Evolutionary conservation across 2,797 vertebrate genomes (phyloP), one percentile per base, ranked within the genome.

Genomic region (Phataginus tetradactyla): DNA sequence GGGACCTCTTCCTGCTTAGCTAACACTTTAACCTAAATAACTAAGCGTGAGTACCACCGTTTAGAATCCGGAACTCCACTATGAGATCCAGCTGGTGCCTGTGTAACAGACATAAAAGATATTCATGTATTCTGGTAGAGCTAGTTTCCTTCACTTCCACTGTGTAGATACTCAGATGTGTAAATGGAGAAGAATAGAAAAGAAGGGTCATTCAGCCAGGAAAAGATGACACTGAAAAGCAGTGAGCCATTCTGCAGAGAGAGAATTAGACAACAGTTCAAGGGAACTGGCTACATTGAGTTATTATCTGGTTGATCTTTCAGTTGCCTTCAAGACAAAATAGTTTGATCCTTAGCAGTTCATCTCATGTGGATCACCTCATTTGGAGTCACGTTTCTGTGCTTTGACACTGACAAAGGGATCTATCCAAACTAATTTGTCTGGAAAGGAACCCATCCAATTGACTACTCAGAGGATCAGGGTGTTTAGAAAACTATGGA

Each of bases 281-380:
- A 49, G 55, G 32, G 15, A 90, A 29, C 10, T 25, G 32, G 34
- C 20, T 72, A 39, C 29, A 29, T 77, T 69, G 74, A 90, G 27
- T 93, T 45, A 93, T 66, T 37, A 69, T 32, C 15, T 34, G n/a
- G 45, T 63, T 86, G 45, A 75, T 95, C 18, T 83, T 90, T 42
- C 63, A 69, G 77, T 59, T 90, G 68, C 63, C 39, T 85, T 95
- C 72, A 90, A 23, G 86, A 61, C 74, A 95, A 91, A 34, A 45
- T 1, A 7, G 21, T 39, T 74, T 66, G 45, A 57, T 71, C 53
- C 64, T 27, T 13, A 71, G 20, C 10, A 55, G 53, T 72, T 71
- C 32, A 15, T 74, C 23, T 79, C 27, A 7, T 23, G 21, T 15
- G 37, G 61, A 66, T 49, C 49, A 61, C 42, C 25, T 51, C 59